Base-by-base conservation (phyloP, 2,888 invertebrate species). In the Phalera bucephala region DNA sequence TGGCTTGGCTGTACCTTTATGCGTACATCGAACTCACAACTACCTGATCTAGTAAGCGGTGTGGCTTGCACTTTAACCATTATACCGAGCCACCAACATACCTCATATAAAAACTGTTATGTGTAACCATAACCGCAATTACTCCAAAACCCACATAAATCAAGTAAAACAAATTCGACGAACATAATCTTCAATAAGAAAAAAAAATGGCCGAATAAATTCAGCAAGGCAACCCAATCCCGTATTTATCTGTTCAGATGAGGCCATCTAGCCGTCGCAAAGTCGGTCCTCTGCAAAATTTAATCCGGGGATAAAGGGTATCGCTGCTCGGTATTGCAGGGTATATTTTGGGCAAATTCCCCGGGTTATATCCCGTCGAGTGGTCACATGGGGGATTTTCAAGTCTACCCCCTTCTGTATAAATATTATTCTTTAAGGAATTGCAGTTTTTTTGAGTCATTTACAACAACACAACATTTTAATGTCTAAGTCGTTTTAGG, bases 271-370 rank as follows among this genome's bases (percentile, higher is more conserved):
- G 49, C 43, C 45, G 35, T 65, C 57, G 61, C 68, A 64, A 72
- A 80, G 71, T 70, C 70, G 68, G 68, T 67, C 66, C 73, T 66
- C 69, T 72, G 76, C 76, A 78, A 79, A 80, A 82, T 81, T 82
- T 80, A 82, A 84, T 80, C 80, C 80, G 40, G 46, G 72, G 74
- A 79, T 81, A 78, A 79, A 81, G 72, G 74, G 69, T 75, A 74
- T 78, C 73, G 67, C 64, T 54, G 56, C 56, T 56, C 53, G 42
- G 70, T 64, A 53, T 55, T 57, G 54, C 47, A 44, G 45, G 53
- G 55, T 62, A 56, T 56, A 58, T 54, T 54, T 50, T 51, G 52
- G 43, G 45, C 47, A 55, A 52, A 53, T 57, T 46, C 47, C 57
- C 63, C 43, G 46, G 64, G 64, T 52, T 65, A 68, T 66, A 62